These are phyloP conservation scores for Pheosia gnoma DNA, from an alignment of 2,888 invertebrate species.

Conservation along the genomic window DNA sequence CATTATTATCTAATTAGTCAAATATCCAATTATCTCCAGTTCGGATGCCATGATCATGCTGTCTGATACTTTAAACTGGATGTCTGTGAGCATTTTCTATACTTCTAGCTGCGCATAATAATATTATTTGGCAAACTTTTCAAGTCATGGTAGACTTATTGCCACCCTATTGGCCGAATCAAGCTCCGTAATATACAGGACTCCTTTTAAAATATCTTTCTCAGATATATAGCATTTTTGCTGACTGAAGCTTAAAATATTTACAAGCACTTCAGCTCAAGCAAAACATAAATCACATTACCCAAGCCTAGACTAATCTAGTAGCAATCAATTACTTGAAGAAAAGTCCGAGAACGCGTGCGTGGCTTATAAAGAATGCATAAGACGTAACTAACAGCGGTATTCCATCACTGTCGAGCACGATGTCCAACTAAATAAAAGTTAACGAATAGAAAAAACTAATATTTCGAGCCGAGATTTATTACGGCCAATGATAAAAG, in stretches of 20 bases:
- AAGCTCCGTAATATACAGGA: no score
- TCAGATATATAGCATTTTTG: no score
- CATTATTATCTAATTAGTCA: no score
- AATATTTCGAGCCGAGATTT: not conserved
- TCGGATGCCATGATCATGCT: no score
- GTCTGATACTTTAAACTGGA: no score
- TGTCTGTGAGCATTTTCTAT: no score
- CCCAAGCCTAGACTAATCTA: not conserved
- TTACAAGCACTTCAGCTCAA: not conserved
- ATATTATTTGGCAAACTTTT: no score
- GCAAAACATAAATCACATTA: not conserved
- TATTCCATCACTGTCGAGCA: not conserved
- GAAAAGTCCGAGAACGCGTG: not conserved
- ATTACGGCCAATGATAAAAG: not conserved
- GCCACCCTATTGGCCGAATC: no score
- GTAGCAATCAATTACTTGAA: not conserved
- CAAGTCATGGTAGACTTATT: no score
- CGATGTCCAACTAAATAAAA: not conserved
- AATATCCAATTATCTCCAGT: no score
- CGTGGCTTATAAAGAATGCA: constrained; percentile 1
- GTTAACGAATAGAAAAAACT: not conserved
- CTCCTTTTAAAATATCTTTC: no score
- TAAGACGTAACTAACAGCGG: not conserved
- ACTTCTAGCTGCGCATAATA: no score
- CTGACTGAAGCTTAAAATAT: not conserved